These are phyloP conservation scores for Drosophila meridionalis DNA, from an alignment of 2,888 invertebrate genomes.

Conservation along the genomic window DNA sequence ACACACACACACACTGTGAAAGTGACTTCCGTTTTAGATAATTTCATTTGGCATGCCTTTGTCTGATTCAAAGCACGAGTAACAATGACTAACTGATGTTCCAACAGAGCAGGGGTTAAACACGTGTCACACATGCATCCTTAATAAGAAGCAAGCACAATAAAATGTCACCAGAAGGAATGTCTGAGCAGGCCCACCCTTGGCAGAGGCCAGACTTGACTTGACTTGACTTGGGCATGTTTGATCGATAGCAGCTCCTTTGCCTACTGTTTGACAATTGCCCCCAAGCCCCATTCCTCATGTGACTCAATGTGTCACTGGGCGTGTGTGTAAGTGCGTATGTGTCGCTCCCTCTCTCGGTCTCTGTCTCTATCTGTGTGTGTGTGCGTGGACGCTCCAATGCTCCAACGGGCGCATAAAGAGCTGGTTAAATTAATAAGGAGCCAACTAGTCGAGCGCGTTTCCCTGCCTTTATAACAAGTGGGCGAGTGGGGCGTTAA, in stretches of 20 bases:
- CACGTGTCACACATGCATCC: slow-evolving; percentile 72
- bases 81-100: slow-evolving; percentile 52
- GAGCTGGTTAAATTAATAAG: slow-evolving; percentile 69
- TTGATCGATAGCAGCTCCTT: slow-evolving; percentile 74
- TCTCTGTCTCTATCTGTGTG: neutral
- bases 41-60: slow-evolving; percentile 57
- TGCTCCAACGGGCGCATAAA: slow-evolving; percentile 58
- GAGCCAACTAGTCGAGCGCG: slow-evolving; percentile 53
- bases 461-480: slow-evolving; percentile 39
- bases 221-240: slow-evolving; percentile 39
- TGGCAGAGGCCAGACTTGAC: neutral
- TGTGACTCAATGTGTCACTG: slow-evolving; percentile 25
- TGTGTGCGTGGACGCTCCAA: slow-evolving; percentile 18
- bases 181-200: slow-evolving; percentile 27
- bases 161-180: slow-evolving; percentile 67
- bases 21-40: slow-evolving; percentile 59
- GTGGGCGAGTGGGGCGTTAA: slow-evolving; percentile 34
- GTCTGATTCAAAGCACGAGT: slow-evolving; percentile 35
- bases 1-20: neutral
- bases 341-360: neutral
- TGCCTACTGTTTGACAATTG: slow-evolving; percentile 29
- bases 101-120: slow-evolving; percentile 35
- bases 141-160: slow-evolving; percentile 53
- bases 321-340: slow-evolving; percentile 9
- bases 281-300: slow-evolving; percentile 14